Base-by-base conservation (phyloP, 2,888 invertebrate genomes). In the Nowickia ferox region DNA sequence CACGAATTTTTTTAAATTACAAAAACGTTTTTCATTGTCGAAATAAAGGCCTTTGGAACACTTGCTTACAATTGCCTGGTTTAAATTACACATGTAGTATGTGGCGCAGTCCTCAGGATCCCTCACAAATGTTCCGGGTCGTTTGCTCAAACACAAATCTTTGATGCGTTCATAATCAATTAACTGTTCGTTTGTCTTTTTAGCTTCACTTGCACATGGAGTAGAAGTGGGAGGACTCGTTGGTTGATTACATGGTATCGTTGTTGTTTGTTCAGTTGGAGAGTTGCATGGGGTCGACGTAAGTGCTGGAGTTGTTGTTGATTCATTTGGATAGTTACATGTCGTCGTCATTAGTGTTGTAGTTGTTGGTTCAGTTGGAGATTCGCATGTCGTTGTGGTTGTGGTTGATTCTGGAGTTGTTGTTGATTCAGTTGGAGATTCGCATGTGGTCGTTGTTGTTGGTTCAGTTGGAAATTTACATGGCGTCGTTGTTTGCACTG, bases 101-200 rank as follows among this genome's bases (percentile, higher is more conserved):
- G n/a, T 53, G 63, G 63, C 30, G 30, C 69, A 82, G 30, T 76
- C 63, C n/a, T 69, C 55, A 11, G 82, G 69, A 38, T 71, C 69
- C 19, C 76, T 63, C n/a, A 71, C 48, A 9, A 65, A 42, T 5
- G 46, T n/a, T 22, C 76, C 82, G 15, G 71, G 57, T 2, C 46
- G 22, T 57, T 71, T 63, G 38, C 57, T 71, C 8, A 61, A 13
- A 13, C 76, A 82, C n/a, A 77, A 22, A 38, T 55, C 19, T 8
- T 11, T 13, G 17, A 53, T 11, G 17, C 53, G 48, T 19, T 17
- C 46, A 10, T 22, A 30, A 17, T 8, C 17, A 8, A 5, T 22
- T 9, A 17, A 11, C 1, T 44, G 17, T 38, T 48, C 68, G 15
- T 48, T 30, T 30, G 0, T 30, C 30, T 30, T 30, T 30, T 30